Evolutionary conservation across 2,888 invertebrate species (phyloP).

Genomic region (Blastobasis adustella): DNA sequence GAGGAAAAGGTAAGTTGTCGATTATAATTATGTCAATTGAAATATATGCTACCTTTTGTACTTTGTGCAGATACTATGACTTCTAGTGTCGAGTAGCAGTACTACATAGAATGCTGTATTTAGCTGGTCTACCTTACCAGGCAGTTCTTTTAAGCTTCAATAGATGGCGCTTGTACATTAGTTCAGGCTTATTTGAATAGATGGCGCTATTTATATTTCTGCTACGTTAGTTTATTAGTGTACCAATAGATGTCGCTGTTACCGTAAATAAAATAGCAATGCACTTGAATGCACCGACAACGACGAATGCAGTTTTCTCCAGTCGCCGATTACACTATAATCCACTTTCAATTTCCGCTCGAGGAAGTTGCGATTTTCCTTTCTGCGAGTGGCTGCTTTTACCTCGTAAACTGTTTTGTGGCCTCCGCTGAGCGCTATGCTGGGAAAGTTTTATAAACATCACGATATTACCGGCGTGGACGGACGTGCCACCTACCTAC

Average conservation of each 20-base stretch:
- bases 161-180: too few relatives aligned
- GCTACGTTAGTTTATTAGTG: conserved; percentile 8
- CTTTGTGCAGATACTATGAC: conserved; percentile 6
- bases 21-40: conserved; percentile 1
- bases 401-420: conserved; percentile 30
- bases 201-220: conserved; percentile 24
- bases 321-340: conserved; percentile 12
- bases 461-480: too few relatives aligned
- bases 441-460: conserved; percentile 36
- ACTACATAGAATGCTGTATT: conserved; percentile 11
- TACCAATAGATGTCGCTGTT: conserved; percentile 37
- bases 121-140: too few relatives aligned
- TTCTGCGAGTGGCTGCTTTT: conserved; percentile 59
- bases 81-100: conserved; percentile 26
- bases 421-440: conserved; percentile 2
- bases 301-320: conserved; percentile 54
- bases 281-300: conserved; percentile 15
- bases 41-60: neutral
- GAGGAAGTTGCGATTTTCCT: conserved; percentile 68
- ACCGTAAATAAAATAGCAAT: conserved; percentile 8
- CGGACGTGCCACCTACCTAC: too few relatives aligned
- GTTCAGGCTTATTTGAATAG: conserved; percentile 20
- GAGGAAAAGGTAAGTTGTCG: conserved; percentile 70
- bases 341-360: conserved; percentile 70
- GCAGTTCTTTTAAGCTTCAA: too few relatives aligned